Base-by-base conservation (phyloP, 2,888 invertebrate species). In the Metellina segmentata region DNA sequence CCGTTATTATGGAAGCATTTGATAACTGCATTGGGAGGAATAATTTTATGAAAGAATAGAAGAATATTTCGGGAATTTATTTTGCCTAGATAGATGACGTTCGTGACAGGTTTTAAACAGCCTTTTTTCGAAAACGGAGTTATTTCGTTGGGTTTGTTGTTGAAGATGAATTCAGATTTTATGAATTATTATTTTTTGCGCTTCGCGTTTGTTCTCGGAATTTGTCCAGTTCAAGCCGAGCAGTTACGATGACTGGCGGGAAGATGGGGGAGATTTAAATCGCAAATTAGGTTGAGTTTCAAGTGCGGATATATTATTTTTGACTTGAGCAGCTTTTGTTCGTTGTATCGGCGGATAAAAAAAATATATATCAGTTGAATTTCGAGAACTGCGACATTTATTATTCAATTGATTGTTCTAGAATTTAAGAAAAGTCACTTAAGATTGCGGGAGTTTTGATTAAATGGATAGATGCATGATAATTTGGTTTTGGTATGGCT, bases 1-100 rank as follows among this genome's bases (percentile, higher is more conserved):
- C 34, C 53, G 72, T 72, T 89, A 83, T 85, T 89, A 89, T 48
- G 52, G 78, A 78, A 78, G 79, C 85, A 89, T 89, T 89, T 89
- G 85, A 89, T 90, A 90, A 90, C 90, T 34, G 61, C 20, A n/a
- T 13, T 53, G 72, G 78, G 79, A 90, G 69, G 85, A 78, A 78
- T 61, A 61, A 61, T 79, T 49, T 79, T 48, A 61, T 61, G 34
- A 61, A 61, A 77, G 48, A 48, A n/a, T 13, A 51, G 77, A 77
- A 51, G 52, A 77, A 77, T 77, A 34, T 4, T 34, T 34, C 34
- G 51, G 19, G 51, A 70, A 70, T 70, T 70, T 81, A 81, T 81
- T 69, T 81, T 70, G 49, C 34, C 70, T 19, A 51, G 69, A 34
- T 70, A 83, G 71, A 71, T 71, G 83, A 72, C 19, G 72, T 48